Base-by-base conservation (phyloP, 1,140 invertebrate species). In the Tetramorium parvispinum region DNA sequence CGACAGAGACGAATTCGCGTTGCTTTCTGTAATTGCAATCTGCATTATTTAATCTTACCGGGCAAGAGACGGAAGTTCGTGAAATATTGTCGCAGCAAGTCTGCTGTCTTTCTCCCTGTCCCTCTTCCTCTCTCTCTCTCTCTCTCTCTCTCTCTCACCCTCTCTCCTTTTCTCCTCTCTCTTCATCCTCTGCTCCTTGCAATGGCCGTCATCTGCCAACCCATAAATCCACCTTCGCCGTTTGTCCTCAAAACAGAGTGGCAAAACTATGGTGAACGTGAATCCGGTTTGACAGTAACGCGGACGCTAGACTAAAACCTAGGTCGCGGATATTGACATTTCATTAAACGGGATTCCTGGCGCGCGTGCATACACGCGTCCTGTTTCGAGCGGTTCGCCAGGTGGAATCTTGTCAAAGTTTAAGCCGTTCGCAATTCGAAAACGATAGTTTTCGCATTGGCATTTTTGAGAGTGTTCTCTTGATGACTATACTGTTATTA, bases 331-430 rank as follows among this genome's bases (percentile, higher is more conserved):
- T 89, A 89, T 89, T 89, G 88, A 89, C 88, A 89, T 89, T 89
- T 89, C 85, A 89, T 89, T 89, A 89, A 89, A 89, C 85, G 71
- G 86, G 88, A 89, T 89, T 89, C 78, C 88, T 89, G 85, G 81
- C 71, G 49, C 73, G 70, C 88, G 77, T 89, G 87, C 85, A 88
- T 86, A 89, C 83, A 88, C 79, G 86, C 78, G 88, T 89, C 65
- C 77, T 75, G 78, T 89, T 89, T 88, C 78, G 77, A 79, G 53
- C 77, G 81, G 53, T 75, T 82, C 66, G 63, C 85, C 70, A 89
- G 75, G 85, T 85, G 85, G 53, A 89, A 87, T 88, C 57, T 89
- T 89, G 88, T 89, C 85, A 87, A 89, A 89, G 85, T 89, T 87
- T 86, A 81, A 89, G 76, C 73, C 75, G 32, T 4, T 5, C 24